These are phyloP conservation scores for Austrofundulus limnaeus DNA, from an alignment of 2,113 vertebrate species.

Conservation along the genomic window DNA sequence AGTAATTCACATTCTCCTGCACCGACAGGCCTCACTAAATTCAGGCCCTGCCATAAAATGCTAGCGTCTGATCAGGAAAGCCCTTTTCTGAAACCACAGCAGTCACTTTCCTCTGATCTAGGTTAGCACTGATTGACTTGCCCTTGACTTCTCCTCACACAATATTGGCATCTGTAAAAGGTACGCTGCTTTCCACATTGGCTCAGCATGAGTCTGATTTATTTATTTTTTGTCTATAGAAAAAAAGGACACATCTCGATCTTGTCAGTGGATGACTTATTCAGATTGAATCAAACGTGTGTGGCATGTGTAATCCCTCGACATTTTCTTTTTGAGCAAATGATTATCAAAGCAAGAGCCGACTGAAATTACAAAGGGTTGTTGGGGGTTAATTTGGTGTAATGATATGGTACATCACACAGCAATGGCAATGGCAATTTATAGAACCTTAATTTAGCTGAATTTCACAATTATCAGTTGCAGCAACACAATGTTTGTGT, in stretches of 20 bases:
- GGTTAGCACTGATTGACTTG: conserved; percentile 53
- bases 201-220: conserved; percentile 10
- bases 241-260: conserved; percentile 24
- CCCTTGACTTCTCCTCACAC: conserved; percentile 15
- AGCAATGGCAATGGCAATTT: conserved; percentile 26
- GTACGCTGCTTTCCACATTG: conserved; percentile 5
- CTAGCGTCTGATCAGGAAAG: conserved; percentile 53
- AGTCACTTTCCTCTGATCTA: conserved; percentile 42
- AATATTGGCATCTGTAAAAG: conserved; percentile 33
- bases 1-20: conserved; percentile 70
- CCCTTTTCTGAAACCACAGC: conserved; percentile 21
- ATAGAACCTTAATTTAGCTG: conserved; percentile 8
- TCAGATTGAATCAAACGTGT: conserved; percentile 15
- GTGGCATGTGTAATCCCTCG: conserved; percentile 16
- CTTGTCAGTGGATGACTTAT: conserved; percentile 14
- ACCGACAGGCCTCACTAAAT: conserved; percentile 71
- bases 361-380: conserved; percentile 28
- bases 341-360: conserved; percentile 1
- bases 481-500: conserved; percentile 37
- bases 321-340: conserved; percentile 16
- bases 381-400: conserved; percentile 36
- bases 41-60: conserved; percentile 60
- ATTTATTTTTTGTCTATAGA: conserved; percentile 17
- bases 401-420: conserved; percentile 39
- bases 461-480: conserved; percentile 35